Percentiles rank a stretch among this genome's conserved stretches.
phyloP scores from a whole-genome alignment of 2,888 invertebrate genomes.

The Leucania comma region DNA sequence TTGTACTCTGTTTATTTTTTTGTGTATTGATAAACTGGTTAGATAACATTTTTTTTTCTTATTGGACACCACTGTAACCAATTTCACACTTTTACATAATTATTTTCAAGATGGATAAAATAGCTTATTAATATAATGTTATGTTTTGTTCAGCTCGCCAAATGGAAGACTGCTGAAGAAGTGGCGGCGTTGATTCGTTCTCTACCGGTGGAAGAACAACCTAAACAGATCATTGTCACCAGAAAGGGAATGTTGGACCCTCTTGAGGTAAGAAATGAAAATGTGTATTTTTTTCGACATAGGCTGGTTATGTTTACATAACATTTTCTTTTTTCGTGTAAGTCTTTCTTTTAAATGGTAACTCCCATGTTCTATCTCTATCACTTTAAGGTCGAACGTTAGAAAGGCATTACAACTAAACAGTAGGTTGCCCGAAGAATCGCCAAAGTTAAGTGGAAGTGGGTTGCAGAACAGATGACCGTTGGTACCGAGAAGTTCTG shows the following conservation, averaged over 20 bases:
- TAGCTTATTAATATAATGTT: not conserved
- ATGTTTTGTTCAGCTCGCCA: constrained; percentile 93
- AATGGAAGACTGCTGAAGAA: constrained; percentile 99
- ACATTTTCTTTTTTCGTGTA: not conserved
- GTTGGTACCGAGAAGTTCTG: too few species aligned
- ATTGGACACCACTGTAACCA: not conserved
- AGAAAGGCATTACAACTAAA: too few species aligned
- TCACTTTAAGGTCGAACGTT: too few species aligned
- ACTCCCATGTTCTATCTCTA: not conserved
- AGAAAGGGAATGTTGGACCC: constrained; percentile 99
- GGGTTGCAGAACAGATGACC: too few species aligned
- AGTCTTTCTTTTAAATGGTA: too few species aligned
- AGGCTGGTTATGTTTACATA: too few species aligned
- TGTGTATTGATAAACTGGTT: too few species aligned
- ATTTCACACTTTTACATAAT: not conserved
- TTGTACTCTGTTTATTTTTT: too few species aligned
- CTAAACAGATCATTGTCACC: constrained; percentile 99
- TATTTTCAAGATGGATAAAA: not conserved
- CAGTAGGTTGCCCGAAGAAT: too few species aligned
- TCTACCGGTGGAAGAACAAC: constrained; percentile 99
- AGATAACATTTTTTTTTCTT: too few species aligned
- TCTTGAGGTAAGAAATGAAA: constrained; percentile 93
- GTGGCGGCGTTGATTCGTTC: constrained; percentile 99
- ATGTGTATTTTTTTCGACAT: too few species aligned
- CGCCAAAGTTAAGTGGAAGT: too few species aligned